Conservation (phyloP, 2,888 invertebrate species). For the Caenorhabditis becei region DNA sequence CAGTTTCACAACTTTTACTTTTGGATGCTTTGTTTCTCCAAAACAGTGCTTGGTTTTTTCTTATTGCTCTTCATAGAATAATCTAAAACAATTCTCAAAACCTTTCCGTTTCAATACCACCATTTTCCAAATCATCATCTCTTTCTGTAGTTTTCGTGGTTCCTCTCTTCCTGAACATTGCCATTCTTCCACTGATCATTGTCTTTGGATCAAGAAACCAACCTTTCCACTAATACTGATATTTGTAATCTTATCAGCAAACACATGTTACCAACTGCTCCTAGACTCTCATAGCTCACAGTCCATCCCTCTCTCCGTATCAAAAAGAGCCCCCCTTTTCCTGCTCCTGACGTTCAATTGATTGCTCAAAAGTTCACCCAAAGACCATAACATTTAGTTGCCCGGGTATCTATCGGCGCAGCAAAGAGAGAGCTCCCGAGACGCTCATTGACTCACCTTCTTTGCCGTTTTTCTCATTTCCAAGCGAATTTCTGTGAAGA, state of each 20-base stretch:
- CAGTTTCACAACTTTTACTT: too few relatives aligned
- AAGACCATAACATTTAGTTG: slow-evolving; percentile 59
- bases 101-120: too few relatives aligned
- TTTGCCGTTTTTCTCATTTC: slow-evolving; percentile 12
- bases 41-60: too few relatives aligned
- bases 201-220: too few relatives aligned
- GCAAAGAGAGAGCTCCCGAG: slow-evolving; percentile 30
- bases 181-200: too few relatives aligned
- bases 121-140: too few relatives aligned
- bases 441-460: slow-evolving; percentile 24
- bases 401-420: slow-evolving; percentile 19
- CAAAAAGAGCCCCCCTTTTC: slow-evolving; percentile 19
- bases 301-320: slow-evolving; percentile 12
- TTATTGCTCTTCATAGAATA: too few relatives aligned
- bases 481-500: background rate
- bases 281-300: background rate
- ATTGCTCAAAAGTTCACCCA: slow-evolving; percentile 60
- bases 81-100: too few relatives aligned
- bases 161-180: too few relatives aligned
- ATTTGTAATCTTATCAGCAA: background rate
- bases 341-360: slow-evolving; percentile 5
- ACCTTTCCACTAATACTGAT: too few relatives aligned
- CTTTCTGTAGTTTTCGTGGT: too few relatives aligned
- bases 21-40: too few relatives aligned
- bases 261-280: background rate